Base-by-base conservation (phyloP, 2,113 vertebrate genomes). In the Colinus virginianus region DNA sequence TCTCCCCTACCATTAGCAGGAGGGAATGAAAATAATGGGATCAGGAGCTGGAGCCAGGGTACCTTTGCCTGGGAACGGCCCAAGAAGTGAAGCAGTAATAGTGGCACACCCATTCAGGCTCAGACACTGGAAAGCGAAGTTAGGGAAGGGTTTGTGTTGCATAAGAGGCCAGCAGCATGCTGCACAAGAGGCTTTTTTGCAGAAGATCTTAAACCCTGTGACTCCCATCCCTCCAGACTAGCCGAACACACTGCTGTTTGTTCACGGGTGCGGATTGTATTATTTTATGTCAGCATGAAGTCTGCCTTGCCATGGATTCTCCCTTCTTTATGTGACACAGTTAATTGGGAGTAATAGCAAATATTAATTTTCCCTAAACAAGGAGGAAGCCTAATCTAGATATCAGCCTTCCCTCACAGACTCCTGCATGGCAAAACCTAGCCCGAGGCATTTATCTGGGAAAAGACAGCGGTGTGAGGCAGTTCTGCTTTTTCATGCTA, bases 381-480 rank as follows among this genome's bases (percentile, higher is more conserved):
- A 84, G 36, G 48, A 79, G 42, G 40, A 91, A 78, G 51, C 5
- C 18, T 59, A 28, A 71, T 40, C 7, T 51, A 8, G 7, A 5
- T 87, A 55, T 6, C 55, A 21, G 11, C 9, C 2, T 51, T 70
- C 38, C 28, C 49, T 87, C 0, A 0, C 46, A 70, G 75, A 19
- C 26, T 78, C 17, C n/a, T 72, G n/a, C 45, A 32, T 78, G n/a
- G 62, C 12, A 66, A 40, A 55, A 20, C 71, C 26, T 66, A 74
- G 17, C 38, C 21, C 77, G 75, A 84, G 49, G 28, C 63, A 38
- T 20, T 81, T 92, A 55, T 49, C 58, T 42, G 46, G 45, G 26
- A 14, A 82, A 67, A 67, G 28, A 17, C 0, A 0, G 9, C 1
- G 0, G 4, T 34, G 15, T 70, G 14, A 75, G n/a, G 22, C 56